Percentiles rank a stretch among this genome's conserved stretches.
phyloP scores from a whole-genome alignment of 2,888 invertebrate species.

The Acrobeloides nanus region DNA sequence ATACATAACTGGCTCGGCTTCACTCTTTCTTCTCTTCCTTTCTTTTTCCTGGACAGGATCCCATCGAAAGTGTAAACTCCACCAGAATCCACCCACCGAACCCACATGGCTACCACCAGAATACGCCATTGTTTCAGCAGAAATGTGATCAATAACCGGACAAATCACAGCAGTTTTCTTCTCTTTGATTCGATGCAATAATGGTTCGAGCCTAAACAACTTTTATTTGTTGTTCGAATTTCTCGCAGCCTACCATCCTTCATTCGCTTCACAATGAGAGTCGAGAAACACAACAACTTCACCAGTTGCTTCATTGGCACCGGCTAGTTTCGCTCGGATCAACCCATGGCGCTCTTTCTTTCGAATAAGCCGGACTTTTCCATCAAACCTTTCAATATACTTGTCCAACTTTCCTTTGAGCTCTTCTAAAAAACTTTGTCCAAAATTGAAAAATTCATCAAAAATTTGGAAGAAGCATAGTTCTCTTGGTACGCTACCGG shows the following conservation, averaged over 20 bases:
- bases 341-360: constrained; percentile 77
- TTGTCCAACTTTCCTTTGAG: constrained; percentile 70
- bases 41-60: constrained; percentile 67
- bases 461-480: too few species aligned
- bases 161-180: constrained; percentile 62
- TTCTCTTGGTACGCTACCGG: too few species aligned
- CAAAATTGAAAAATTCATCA: too few species aligned
- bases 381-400: constrained; percentile 63
- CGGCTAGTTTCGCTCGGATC: constrained; percentile 82
- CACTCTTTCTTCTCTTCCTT: constrained; percentile 61
- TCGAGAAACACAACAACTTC: constrained; percentile 82
- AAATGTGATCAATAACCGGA: constrained; percentile 90
- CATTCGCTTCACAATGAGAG: constrained; percentile 89
- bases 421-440: constrained; percentile 61
- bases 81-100: constrained; percentile 54
- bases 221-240: not conserved
- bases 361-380: constrained; percentile 65
- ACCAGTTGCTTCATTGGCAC: constrained; percentile 75
- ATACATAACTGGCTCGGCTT: constrained; percentile 65
- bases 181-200: constrained; percentile 68
- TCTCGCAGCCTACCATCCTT: constrained; percentile 69
- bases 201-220: constrained; percentile 68
- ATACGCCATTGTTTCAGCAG: constrained; percentile 86
- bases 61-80: constrained; percentile 59
- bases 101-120: constrained; percentile 59